Evolutionary conservation across 1,140 invertebrate genomes (phyloP).

Genomic region (Orussus abietinus): DNA sequence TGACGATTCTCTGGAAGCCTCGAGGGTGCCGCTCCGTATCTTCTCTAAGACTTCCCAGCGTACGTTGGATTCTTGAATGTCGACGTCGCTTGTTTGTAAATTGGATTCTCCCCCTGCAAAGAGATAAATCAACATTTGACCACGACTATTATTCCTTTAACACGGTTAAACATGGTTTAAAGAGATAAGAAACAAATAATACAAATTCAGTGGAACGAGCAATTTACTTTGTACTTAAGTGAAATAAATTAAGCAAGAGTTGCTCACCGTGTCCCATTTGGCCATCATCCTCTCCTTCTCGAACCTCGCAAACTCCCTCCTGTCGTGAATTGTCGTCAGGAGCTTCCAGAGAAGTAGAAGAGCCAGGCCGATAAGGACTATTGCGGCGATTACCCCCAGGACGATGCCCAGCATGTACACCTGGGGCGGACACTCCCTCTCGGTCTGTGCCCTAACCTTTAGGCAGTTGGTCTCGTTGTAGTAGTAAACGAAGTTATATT

Average conservation of each 20-base stretch:
- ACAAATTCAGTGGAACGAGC: background rate
- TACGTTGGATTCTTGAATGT: constrained; percentile 99
- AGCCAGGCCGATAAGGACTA: constrained; percentile 76
- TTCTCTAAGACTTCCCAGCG: constrained; percentile 60
- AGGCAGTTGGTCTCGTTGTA: constrained; percentile 58
- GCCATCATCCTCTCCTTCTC: constrained; percentile 94
- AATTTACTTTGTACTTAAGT: constrained; percentile 13
- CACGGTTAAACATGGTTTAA: background rate
- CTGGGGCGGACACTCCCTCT: constrained; percentile 76
- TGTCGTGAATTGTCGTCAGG: constrained; percentile 91
- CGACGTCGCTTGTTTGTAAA: constrained; percentile 98
- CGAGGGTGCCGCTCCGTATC: background rate
- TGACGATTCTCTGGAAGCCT: constrained; percentile 2
- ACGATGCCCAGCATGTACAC: constrained; percentile 80
- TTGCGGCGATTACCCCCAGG: constrained; percentile 92
- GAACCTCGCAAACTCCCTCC: constrained; percentile 93
- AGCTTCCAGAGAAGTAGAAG: constrained; percentile 94
- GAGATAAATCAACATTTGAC: constrained; percentile 16
- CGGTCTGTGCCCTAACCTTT: constrained; percentile 67
- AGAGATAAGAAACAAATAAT: constrained; percentile 3
- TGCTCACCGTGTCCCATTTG: constrained; percentile 88
- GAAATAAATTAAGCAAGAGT: constrained; percentile 18
- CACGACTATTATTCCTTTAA: constrained; percentile 1
- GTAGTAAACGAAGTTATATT: constrained; percentile 77
- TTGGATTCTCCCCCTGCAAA: constrained; percentile 92